These are phyloP conservation scores for Phycodurus eques DNA, from an alignment of 2,113 vertebrate species.

Conservation along the genomic window DNA sequence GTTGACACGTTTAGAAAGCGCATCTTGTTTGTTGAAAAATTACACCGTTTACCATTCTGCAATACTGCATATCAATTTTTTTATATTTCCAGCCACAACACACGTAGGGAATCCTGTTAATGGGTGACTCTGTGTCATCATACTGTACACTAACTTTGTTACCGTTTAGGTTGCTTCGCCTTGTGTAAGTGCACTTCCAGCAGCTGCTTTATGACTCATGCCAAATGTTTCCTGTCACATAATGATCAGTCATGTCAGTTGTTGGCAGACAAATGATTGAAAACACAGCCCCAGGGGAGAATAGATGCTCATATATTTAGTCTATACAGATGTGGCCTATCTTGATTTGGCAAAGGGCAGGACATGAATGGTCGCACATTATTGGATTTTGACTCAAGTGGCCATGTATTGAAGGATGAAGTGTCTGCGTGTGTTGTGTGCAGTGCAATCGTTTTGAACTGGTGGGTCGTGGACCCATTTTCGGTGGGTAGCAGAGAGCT, in stretches of 20 bases:
- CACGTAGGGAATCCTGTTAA: constrained; percentile 30
- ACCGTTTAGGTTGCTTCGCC: constrained; percentile 43
- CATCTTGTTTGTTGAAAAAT: constrained; percentile 4
- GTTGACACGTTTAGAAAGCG: background rate
- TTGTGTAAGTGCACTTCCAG: constrained; percentile 52
- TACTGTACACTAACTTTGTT: constrained; percentile 32
- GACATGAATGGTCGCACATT: constrained; percentile 13
- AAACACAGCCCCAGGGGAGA: constrained; percentile 32
- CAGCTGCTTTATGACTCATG: constrained; percentile 54
- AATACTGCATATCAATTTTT: background rate
- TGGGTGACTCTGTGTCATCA: constrained; percentile 32
- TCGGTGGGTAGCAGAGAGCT: no score
- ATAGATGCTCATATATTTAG: constrained; percentile 23
- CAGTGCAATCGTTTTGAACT: no score
- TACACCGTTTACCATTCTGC: background rate
- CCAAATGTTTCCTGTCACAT: constrained; percentile 49
- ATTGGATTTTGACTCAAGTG: constrained; percentile 18
- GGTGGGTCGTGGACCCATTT: no score
- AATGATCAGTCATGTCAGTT: constrained; percentile 50
- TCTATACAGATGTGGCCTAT: constrained; percentile 28
- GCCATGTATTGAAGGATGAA: constrained; percentile 6
- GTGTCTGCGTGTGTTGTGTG: no score
- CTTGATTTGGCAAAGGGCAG: constrained; percentile 33
- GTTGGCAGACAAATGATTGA: constrained; percentile 33
- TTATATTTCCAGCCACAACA: background rate